Base-by-base conservation (phyloP, 2,113 vertebrate species). In the Trachemys scripta region DNA sequence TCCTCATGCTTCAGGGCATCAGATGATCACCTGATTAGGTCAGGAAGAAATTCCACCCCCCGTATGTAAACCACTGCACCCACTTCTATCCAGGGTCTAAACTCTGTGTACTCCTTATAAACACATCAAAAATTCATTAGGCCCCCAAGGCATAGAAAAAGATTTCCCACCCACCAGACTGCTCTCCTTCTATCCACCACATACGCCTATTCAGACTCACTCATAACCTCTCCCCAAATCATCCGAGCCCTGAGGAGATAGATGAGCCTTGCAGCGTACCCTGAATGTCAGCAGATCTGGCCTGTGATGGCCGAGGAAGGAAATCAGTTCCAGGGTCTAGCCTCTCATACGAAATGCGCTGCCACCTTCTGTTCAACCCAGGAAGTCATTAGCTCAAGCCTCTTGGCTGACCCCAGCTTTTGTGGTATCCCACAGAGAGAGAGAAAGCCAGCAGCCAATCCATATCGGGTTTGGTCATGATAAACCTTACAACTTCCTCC, bases 121-220 rank as follows among this genome's bases (percentile, higher is more conserved):
- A 35, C 10, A 31, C 27, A 90, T 50, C 45, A 85, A 79, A 91
- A 96, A 88, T n/a, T 8, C 62, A 13, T 24, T 80, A 27, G 93
- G 24, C 79, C 6, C 31, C 25, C 5, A 80, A 0, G 9, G 69
- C 88, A 5, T 10, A 80, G 25, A 84, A 82, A 8, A 79, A 35
- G 24, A 76, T 83, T 92, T 92, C 72, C 90, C 75, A 95, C 19
- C 1, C 24, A 92, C 5, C 16, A 51, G 12, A 4, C 0, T 53
- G 31, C 17, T 25, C 42, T 45, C 42, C 72, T 76, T 45, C 75
- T 31, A 81, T 14, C 3, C 1, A 62, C 47, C 94, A 35, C 47
- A 45, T 10, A 25, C 5, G 0, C 4, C 42, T 89, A 47, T 49
- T 76, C 47, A 86, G 78, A 76, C 51, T 38, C 29, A 85, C 17